phyloP scores from a whole-genome alignment of 2,113 vertebrate genomes.

The Perccottus glenii region DNA sequence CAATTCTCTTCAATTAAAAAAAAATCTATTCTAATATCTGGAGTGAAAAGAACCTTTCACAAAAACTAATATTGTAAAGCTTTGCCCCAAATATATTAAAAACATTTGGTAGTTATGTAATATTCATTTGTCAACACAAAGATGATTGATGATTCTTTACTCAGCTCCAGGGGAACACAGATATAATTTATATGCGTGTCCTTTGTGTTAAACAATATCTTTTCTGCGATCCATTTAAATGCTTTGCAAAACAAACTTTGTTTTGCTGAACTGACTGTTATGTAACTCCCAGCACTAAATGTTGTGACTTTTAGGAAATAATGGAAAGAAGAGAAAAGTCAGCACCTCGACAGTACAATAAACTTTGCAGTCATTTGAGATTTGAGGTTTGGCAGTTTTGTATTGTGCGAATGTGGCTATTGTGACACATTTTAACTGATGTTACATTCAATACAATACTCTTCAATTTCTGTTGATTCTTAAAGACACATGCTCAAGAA shows the following conservation, averaged over 20 bases:
- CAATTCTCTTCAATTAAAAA: background rate
- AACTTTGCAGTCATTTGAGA: background rate
- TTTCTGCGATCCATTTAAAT: background rate
- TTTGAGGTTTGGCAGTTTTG: background rate
- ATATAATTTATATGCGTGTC: conserved; percentile 4
- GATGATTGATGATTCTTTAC: background rate
- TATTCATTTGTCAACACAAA: conserved; percentile 1
- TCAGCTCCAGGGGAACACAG: background rate
- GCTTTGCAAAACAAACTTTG: background rate
- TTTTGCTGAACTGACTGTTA: background rate
- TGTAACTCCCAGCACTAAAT: background rate
- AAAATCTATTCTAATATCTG: background rate
- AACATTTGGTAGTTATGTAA: background rate
- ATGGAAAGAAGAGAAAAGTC: background rate
- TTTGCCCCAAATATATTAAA: background rate
- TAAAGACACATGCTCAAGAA: too few species aligned
- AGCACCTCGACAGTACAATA: background rate
- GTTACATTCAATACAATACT: background rate
- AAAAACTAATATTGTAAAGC: background rate
- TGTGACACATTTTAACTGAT: background rate
- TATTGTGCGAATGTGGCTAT: background rate
- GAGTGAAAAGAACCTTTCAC: background rate
- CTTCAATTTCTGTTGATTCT: too few species aligned
- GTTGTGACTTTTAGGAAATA: background rate
- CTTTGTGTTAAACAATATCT: background rate